These are phyloP conservation scores for Xylota sylvarum DNA, from an alignment of 2,888 invertebrate species.

Conservation along the genomic window DNA sequence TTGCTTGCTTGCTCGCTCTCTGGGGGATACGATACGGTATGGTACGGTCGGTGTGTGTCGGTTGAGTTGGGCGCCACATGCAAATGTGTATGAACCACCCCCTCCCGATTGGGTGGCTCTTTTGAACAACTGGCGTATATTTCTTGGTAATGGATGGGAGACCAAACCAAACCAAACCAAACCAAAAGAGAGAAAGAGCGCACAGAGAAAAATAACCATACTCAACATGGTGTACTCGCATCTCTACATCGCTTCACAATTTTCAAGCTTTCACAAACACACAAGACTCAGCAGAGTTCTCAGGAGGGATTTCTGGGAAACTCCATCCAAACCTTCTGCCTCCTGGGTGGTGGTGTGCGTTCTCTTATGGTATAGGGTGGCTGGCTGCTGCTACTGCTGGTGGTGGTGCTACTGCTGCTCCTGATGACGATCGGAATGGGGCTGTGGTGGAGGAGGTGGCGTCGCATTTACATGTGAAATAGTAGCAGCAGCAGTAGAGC, in stretches of 20 bases:
- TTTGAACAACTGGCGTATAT: constrained; percentile 24
- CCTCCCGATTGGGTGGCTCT: not conserved
- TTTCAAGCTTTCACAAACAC: constrained; percentile 69
- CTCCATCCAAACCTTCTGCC: constrained; percentile 43
- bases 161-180: not conserved
- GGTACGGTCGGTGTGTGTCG: constrained; percentile 5
- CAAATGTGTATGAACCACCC: constrained; percentile 30
- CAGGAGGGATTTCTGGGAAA: constrained; percentile 43
- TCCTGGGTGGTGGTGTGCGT: not conserved
- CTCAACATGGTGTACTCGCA: constrained; percentile 41
- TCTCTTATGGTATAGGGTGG: not conserved
- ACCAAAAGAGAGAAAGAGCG: constrained; percentile 39
- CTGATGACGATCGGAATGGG: constrained; percentile 19
- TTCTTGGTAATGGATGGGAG: not conserved
- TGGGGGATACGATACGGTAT: not conserved
- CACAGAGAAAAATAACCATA: constrained; percentile 52
- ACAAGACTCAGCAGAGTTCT: constrained; percentile 55
- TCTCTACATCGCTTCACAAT: constrained; percentile 60
- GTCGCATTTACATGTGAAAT: constrained; percentile 68
- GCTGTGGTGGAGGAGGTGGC: constrained; percentile 11
- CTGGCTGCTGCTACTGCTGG: not conserved
- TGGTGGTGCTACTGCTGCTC: not conserved
- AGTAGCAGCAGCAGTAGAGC: constrained; percentile 50
- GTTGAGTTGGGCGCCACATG: constrained; percentile 40
- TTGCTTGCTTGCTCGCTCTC: constrained; percentile 4